Evolutionary conservation across 2,113 vertebrate species (phyloP).

Genomic region (Myrmecobius fasciatus): DNA sequence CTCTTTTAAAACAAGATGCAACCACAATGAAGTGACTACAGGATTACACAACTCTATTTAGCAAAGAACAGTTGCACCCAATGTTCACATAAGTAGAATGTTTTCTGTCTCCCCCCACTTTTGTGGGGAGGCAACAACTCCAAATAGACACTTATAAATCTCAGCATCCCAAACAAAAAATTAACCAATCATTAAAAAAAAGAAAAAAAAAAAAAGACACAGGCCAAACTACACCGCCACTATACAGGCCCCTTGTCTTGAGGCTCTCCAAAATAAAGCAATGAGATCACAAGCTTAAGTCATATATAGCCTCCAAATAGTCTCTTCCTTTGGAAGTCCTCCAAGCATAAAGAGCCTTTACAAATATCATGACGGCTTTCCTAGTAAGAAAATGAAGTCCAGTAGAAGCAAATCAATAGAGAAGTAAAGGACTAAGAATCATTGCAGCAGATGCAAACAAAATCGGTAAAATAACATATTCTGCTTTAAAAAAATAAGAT

Average conservation of each 20-base stretch:
- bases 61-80: constrained; percentile 47
- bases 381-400: background rate
- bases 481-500: constrained; percentile 19
- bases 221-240: background rate
- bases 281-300: constrained; percentile 21
- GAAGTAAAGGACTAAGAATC: constrained; percentile 18
- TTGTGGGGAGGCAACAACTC: background rate
- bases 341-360: constrained; percentile 18
- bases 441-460: background rate
- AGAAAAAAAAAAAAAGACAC: constrained; percentile 10
- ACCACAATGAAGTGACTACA: constrained; percentile 59
- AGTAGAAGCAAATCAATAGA: background rate
- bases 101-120: constrained; percentile 16
- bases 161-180: constrained; percentile 49
- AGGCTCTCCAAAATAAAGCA: background rate
- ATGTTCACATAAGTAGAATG: constrained; percentile 29
- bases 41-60: constrained; percentile 35
- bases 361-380: background rate
- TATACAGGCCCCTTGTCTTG: constrained; percentile 15
- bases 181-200: constrained; percentile 8
- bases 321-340: constrained; percentile 6
- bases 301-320: constrained; percentile 16
- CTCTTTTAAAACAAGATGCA: constrained; percentile 57
- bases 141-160: background rate
- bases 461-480: background rate